Base-by-base conservation (phyloP, 35 echinoderm and acorn worm species). In the Heliocidaris erythrogramma region DNA sequence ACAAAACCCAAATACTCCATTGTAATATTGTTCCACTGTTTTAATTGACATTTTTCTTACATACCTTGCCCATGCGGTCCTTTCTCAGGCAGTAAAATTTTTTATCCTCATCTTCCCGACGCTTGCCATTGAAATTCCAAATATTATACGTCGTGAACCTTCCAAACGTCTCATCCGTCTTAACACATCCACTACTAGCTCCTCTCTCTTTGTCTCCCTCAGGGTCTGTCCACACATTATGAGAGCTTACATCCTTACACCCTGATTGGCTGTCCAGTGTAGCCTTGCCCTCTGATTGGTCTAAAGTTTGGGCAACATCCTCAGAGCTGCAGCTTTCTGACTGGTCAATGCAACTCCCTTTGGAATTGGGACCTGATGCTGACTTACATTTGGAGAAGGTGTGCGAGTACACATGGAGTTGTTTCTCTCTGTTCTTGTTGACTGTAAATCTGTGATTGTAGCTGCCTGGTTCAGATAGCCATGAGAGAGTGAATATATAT, bases 81-180 rank as follows among this genome's bases (percentile, higher is more conserved):
- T 90, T 31, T 69, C 94, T 95, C 13, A 48, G 86, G 32, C 30
- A 17, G 87, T 95, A 95, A 32, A 56, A 49, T 5, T 90, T 59
- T 32, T 24, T 31, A 6, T 88, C 14, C 3, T 10, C 11, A 2
- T 88, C 30, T 32, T 59, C 89, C 32, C 8, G 5, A 91, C 4
- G 32, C 89, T 30, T 47, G 30, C 89, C 32, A 31, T 95, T 95
- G 53, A 95, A 95, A 32, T 95, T 95, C 94, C 94, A 95, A 42
- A 95, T 90, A 32, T 95, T 95, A 42, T 95, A 88, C 27, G 94
- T 89, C 17, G 78, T 32, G 32, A 95, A 32, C 21, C 87, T 88
- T 5, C 49, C 48, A 90, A 89, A 24, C 12, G 29, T 49, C 56
- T 14, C 8, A 56, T 69, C 60, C 30, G n/a, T 52, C 30, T 84